Conservation (phyloP, 2,797 vertebrate species). For the Emys orbicularis region DNA sequence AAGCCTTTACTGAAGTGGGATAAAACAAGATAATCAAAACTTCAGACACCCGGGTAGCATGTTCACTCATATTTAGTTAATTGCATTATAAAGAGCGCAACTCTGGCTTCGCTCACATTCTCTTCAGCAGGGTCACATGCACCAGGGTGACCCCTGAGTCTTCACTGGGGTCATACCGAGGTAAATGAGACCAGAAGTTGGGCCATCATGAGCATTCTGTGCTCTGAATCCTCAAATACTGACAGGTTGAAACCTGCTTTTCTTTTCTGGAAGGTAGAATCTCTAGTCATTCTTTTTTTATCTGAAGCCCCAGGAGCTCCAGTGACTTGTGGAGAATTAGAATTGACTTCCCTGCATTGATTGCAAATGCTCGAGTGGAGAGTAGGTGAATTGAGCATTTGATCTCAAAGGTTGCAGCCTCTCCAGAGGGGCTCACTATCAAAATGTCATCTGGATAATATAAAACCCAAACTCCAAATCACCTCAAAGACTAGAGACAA, state of each 20-base stretch:
- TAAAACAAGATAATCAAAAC: background rate
- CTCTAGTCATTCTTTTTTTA: background rate
- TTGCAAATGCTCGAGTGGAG: background rate
- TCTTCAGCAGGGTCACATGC: background rate
- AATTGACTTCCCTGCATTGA: fast-evolving
- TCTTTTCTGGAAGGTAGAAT: background rate
- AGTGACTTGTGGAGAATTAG: background rate
- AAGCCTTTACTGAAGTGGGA: background rate
- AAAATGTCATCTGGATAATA: background rate
- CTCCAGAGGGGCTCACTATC: background rate
- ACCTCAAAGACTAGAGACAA: background rate
- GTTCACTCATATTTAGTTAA: background rate
- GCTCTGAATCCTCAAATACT: background rate
- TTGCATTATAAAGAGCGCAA: background rate
- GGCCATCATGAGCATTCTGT: background rate
- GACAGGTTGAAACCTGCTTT: background rate
- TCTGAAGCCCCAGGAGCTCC: background rate
- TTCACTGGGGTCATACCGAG: background rate
- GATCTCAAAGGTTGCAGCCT: constrained; percentile 9
- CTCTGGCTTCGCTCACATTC: background rate
- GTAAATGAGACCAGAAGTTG: background rate
- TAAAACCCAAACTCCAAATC: background rate
- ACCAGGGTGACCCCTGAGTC: background rate
- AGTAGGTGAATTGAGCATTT: background rate
- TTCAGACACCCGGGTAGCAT: background rate